phyloP scores from a whole-genome alignment of 2,797 vertebrate species.

The Linurgus olivaceus region DNA sequence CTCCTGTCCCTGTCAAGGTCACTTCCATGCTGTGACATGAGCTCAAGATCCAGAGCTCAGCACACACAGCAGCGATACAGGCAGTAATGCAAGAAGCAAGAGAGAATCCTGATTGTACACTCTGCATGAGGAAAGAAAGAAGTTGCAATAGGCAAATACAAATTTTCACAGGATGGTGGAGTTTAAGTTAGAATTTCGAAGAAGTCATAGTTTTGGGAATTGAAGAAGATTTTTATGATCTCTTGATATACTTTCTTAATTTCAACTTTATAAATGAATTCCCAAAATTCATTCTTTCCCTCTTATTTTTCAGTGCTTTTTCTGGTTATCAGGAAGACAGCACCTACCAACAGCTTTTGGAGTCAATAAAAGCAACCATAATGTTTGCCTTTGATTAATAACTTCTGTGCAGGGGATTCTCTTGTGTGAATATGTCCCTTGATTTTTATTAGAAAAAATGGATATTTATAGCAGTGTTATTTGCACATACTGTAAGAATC shows the following conservation, averaged over 20 bases:
- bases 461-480: neutral
- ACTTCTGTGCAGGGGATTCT: neutral
- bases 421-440: neutral
- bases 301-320: neutral
- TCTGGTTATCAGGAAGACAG: neutral
- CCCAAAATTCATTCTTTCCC: neutral
- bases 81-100: neutral
- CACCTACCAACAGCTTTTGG: neutral
- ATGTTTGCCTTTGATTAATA: constrained; percentile 1
- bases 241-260: neutral
- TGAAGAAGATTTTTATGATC: neutral
- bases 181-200: neutral
- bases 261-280: neutral
- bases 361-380: neutral
- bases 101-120: neutral
- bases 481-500: neutral
- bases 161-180: neutral
- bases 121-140: neutral
- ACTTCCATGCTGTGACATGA: fast-evolving
- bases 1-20: neutral
- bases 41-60: neutral
- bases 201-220: neutral
- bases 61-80: fast-evolving
- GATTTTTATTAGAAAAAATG: neutral
- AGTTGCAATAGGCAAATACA: neutral